A percentile compares a stretch with the other conserved stretches of the same genome.
Evolutionary conservation across 2,113 vertebrate genomes (phyloP).

Genomic region (Propithecus coquereli): DNA sequence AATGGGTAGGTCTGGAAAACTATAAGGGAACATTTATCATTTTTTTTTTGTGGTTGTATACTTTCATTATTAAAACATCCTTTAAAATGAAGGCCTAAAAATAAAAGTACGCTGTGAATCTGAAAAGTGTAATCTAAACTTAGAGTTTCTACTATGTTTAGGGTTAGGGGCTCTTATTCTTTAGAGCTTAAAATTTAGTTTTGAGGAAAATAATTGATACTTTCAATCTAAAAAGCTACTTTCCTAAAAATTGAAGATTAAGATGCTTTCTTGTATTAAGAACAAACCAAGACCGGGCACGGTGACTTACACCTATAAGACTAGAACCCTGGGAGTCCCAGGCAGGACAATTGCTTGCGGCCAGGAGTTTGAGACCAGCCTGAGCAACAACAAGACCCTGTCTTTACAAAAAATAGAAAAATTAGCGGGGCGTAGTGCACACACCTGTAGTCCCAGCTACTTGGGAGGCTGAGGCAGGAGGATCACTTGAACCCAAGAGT

Average conservation of each 20-base stretch:
- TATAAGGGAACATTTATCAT: background rate
- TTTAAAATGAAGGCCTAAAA: slow-evolving; percentile 1
- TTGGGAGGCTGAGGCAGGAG: no score
- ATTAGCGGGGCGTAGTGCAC: no score
- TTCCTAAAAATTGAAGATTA: background rate
- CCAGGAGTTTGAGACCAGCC: no score
- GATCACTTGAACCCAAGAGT: no score
- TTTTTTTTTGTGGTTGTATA: background rate
- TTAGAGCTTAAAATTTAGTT: background rate
- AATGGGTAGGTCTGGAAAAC: background rate
- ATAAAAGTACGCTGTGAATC: background rate
- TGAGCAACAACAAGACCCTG: no score
- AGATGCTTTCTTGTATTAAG: background rate
- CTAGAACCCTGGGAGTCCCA: no score
- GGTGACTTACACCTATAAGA: no score
- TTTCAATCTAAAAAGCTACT: background rate
- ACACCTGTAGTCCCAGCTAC: no score
- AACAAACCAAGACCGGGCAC: background rate
- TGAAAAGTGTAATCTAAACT: background rate
- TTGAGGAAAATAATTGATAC: background rate
- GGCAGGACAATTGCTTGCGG: no score
- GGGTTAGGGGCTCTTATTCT: background rate
- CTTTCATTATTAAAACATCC: background rate
- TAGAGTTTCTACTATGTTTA: background rate
- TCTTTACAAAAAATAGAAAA: no score